Conservation (phyloP, 2,113 vertebrate species). For the Antigone vipio region DNA sequence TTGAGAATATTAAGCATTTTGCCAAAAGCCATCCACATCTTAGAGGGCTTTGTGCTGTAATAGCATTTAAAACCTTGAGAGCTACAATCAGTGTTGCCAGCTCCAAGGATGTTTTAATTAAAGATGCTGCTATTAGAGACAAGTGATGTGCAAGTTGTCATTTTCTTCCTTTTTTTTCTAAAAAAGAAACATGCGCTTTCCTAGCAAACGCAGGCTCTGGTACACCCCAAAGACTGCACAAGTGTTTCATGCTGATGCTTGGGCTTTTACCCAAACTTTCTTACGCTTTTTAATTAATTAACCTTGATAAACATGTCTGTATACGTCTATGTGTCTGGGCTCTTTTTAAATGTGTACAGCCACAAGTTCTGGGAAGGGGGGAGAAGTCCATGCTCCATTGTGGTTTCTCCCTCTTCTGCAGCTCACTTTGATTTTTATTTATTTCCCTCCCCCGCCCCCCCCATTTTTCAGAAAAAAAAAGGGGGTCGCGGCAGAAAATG, state of each 20-base stretch:
- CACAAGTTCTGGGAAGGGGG: background rate
- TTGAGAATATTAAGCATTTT: background rate
- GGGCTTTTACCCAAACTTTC: background rate
- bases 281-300: background rate
- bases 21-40: background rate
- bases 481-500: background rate
- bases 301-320: background rate
- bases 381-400: rapidly evolving
- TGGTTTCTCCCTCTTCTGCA: background rate
- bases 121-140: background rate
- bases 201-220: background rate
- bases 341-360: background rate
- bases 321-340: background rate
- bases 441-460: too few relatives aligned
- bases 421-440: background rate
- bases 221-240: background rate
- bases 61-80: background rate
- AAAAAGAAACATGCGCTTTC: background rate
- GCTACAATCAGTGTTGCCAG: background rate
- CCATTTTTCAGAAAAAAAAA: background rate
- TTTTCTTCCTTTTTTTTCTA: background rate
- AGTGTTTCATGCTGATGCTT: background rate
- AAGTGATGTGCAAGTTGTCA: background rate
- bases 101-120: background rate
- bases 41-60: background rate